Percentiles rank a stretch among this genome's conserved stretches.
Evolutionary conservation across 2,888 invertebrate species (phyloP).

Genomic region (Eupithecia inturbata): DNA sequence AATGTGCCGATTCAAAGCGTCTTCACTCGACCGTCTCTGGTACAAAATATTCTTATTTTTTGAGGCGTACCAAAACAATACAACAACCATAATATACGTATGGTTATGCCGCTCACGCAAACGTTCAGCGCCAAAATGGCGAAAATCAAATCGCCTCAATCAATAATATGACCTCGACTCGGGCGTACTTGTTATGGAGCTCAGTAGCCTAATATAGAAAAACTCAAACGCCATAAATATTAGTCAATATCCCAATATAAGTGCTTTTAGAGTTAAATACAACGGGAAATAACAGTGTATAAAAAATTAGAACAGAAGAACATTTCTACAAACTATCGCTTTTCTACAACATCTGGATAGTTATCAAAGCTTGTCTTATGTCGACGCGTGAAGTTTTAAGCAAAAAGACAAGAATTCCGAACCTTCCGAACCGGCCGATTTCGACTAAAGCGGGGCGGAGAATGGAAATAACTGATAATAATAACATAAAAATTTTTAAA

Average conservation of each 20-base stretch:
- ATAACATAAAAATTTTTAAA: not conserved
- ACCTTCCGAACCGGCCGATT: too few relatives aligned
- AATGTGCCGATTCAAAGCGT: too few relatives aligned
- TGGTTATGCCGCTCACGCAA: too few relatives aligned
- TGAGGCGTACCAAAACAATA: too few relatives aligned
- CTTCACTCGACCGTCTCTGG: too few relatives aligned
- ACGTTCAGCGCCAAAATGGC: too few relatives aligned
- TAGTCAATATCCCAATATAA: not conserved
- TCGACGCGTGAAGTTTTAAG: not conserved
- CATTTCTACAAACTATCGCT: not conserved
- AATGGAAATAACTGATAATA: not conserved
- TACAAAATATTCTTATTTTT: too few relatives aligned
- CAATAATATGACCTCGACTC: too few relatives aligned
- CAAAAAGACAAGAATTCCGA: too few relatives aligned
- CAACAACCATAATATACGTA: too few relatives aligned
- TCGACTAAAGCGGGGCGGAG: not conserved
- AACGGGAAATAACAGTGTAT: not conserved
- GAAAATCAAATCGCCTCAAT: too few relatives aligned
- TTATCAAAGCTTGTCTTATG: not conserved
- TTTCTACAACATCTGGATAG: not conserved
- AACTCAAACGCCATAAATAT: not conserved
- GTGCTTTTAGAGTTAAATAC: not conserved
- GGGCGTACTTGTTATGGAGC: too few relatives aligned
- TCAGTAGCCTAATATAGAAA: not conserved
- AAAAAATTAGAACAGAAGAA: not conserved